A percentile compares a stretch with the other conserved stretches of the same genome.
These are phyloP conservation scores for Hyles euphorbiae DNA, from an alignment of 1,140 invertebrate species.

Conservation along the genomic window DNA sequence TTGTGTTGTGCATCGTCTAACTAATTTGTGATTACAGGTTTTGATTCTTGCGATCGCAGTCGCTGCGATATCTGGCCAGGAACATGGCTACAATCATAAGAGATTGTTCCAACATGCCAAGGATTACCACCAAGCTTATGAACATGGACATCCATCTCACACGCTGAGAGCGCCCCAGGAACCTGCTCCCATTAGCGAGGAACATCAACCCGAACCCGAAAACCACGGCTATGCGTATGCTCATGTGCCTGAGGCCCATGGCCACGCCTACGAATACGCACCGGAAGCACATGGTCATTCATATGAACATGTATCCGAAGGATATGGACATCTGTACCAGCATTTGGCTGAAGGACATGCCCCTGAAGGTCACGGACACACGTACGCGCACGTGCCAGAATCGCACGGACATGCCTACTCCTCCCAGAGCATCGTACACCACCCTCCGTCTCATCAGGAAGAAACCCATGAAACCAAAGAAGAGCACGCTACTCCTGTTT, in stretches of 20 bases:
- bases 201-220: conserved; percentile 20
- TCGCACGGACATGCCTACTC: conserved; percentile 32
- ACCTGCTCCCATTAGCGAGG: conserved; percentile 44
- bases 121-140: conserved; percentile 38
- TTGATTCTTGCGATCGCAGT: conserved; percentile 36
- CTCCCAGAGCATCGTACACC: conserved; percentile 45
- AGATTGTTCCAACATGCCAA: conserved; percentile 35
- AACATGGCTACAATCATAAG: conserved; percentile 45
- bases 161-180: conserved; percentile 25
- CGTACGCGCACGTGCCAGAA: conserved; percentile 9
- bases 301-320: conserved; percentile 12
- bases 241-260: conserved; percentile 22
- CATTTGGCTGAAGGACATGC: conserved; percentile 3
- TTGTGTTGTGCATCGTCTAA: conserved; percentile 2
- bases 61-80: conserved; percentile 33
- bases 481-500: conserved; percentile 36
- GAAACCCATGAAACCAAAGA: conserved; percentile 39
- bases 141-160: conserved; percentile 16
- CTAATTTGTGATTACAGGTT: conserved; percentile 43
- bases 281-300: conserved; percentile 1
- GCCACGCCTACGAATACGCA: conserved; percentile 5
- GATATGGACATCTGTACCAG: conserved; percentile 15
- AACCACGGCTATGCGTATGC: conserved; percentile 1
- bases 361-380: conserved; percentile 17
- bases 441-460: conserved; percentile 32